Percentiles rank a stretch among this genome's conserved stretches.
Evolutionary conservation across 2,797 vertebrate species (phyloP).

Genomic region (Arnoldichthys spilopterus): DNA sequence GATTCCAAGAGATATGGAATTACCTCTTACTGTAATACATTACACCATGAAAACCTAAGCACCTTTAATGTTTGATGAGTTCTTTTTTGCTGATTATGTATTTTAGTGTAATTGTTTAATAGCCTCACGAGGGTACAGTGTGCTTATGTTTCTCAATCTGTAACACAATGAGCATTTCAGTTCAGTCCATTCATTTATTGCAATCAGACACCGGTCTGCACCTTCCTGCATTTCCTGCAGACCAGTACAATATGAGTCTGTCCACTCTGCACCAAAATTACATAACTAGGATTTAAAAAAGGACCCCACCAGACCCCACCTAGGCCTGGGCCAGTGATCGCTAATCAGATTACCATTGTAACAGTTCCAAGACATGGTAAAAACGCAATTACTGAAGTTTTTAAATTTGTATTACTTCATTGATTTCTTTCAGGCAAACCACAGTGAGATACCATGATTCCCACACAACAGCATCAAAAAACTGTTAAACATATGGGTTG

Average conservation of each 20-base stretch:
- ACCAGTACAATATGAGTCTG: neutral
- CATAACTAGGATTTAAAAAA: too few relatives aligned
- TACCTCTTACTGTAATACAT: conserved; percentile 36
- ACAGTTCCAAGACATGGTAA: too few relatives aligned
- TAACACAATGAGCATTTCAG: neutral
- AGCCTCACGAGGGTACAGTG: conserved; percentile 7
- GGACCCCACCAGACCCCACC: too few relatives aligned
- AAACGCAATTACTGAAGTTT: too few relatives aligned
- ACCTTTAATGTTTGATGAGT: conserved; percentile 28
- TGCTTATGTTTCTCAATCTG: neutral
- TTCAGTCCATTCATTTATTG: neutral
- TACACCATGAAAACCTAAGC: conserved; percentile 21
- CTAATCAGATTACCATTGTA: too few relatives aligned
- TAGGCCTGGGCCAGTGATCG: too few relatives aligned
- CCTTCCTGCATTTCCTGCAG: neutral
- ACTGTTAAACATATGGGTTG: too few relatives aligned
- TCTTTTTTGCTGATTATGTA: conserved; percentile 38
- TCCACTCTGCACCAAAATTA: neutral
- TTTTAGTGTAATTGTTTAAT: conserved; percentile 14
- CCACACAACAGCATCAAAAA: too few relatives aligned
- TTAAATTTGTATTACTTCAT: too few relatives aligned
- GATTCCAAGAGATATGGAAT: conserved; percentile 17
- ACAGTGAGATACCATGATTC: too few relatives aligned
- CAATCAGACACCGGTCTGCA: neutral
- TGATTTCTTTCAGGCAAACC: too few relatives aligned